Evolutionary conservation across 2,797 vertebrate species (phyloP).

Genomic region (Chloroceryle amazona): DNA sequence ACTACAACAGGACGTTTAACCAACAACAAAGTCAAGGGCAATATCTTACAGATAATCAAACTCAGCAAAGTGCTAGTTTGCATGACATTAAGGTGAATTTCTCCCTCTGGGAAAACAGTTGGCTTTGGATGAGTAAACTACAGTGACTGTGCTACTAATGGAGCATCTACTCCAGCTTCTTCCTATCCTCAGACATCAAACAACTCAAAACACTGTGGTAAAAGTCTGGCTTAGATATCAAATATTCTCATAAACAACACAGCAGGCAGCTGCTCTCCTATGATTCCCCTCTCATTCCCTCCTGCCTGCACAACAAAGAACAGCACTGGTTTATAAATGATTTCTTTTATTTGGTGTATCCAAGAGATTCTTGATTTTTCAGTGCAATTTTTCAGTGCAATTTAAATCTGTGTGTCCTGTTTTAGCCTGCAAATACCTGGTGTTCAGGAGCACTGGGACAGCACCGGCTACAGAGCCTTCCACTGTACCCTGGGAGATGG

Average conservation of each 20-base stretch:
- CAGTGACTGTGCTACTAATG: not conserved
- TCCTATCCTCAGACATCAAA: not conserved
- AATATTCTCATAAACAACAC: rapidly evolving
- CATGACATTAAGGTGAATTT: not conserved
- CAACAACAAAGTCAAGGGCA: not conserved
- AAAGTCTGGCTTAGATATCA: not conserved
- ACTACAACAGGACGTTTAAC: not conserved
- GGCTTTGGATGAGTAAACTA: not conserved
- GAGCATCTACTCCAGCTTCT: not conserved
- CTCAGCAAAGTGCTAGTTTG: not conserved
- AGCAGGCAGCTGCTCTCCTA: not conserved
- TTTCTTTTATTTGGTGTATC: not conserved
- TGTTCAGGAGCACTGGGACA: not conserved
- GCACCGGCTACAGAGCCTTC: not conserved
- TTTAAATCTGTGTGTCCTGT: not conserved
- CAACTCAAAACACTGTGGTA: not conserved
- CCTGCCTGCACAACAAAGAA: not conserved
- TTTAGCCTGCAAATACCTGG: not conserved
- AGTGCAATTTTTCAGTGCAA: not conserved
- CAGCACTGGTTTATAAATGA: not conserved
- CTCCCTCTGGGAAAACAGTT: not conserved
- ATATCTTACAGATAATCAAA: not conserved
- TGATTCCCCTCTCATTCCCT: not conserved
- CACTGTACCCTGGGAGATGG: not conserved
- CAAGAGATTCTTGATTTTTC: not conserved